Evolutionary conservation across 2,888 invertebrate genomes (phyloP), one percentile per base, ranked within the genome.

Genomic region (Trachelus stipa): DNA sequence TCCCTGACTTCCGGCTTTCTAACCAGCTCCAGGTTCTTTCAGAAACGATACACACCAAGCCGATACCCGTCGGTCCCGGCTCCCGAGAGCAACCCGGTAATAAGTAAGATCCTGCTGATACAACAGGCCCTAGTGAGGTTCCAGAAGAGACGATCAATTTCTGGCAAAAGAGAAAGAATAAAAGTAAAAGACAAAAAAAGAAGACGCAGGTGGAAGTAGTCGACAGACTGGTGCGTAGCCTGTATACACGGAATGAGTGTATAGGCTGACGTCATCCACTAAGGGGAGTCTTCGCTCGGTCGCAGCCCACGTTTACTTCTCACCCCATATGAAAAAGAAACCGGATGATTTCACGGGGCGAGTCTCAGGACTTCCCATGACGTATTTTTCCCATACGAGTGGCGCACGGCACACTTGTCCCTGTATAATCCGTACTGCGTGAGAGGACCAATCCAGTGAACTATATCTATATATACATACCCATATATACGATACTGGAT

Each of bases 271-370:
- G 83, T 82, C 82, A 83, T 81, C 31, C 30, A 74, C 73, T 68
- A 69, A 68, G 68, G 69, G 74, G 74, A 75, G 74, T 74, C 73
- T 77, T 77, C 79, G 79, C 82, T 68, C 23, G 77, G 56, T 31
- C 23, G n/a, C 68, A 56, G 68, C n/a, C 73, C 73, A 77, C 81
- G 81, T 56, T 23, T 23, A 80, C 78, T 78, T 77, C 74, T 81
- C 78, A 79, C 81, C 81, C 83, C 82, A 82, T 84, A 82, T 84
- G 85, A 81, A 85, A 85, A 82, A 85, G 85, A 84, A 86, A 87
- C 85, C 87, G 87, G 87, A 87, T 87, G 86, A 87, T 85, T 86
- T 83, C 82, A 83, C 82, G 81, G 80, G 82, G 75, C 82, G 81
- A 79, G 81, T 81, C 78, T 80, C 82, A 83, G 84, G 83, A 85